These are phyloP conservation scores for Molossus alvarezi DNA, from an alignment of 2,797 vertebrate species.

Conservation along the genomic window DNA sequence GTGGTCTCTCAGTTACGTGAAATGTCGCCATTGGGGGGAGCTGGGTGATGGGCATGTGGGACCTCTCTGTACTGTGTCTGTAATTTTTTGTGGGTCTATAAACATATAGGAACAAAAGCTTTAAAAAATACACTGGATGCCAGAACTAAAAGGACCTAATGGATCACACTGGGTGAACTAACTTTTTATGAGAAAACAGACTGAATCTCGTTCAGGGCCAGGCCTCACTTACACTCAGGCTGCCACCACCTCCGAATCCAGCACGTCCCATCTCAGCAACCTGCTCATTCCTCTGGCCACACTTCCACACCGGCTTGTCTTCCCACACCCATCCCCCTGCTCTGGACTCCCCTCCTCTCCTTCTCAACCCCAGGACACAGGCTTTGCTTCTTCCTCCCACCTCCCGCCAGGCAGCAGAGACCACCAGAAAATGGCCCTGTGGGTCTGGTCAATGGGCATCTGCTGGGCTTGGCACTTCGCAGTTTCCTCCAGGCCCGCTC, in stretches of 20 bases:
- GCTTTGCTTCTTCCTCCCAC: not conserved
- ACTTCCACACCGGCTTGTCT: rapidly evolving
- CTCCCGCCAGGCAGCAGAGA: not conserved
- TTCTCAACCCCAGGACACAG: not conserved
- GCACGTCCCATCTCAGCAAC: not conserved
- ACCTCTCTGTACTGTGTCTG: not conserved
- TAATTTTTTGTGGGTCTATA: not conserved
- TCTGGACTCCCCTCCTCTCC: not conserved
- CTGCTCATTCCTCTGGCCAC: not conserved
- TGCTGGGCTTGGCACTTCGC: rapidly evolving
- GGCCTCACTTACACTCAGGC: not conserved
- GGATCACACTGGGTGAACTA: no score
- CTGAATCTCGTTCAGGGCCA: no score
- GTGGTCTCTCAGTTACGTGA: rapidly evolving
- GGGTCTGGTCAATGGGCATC: rapidly evolving
- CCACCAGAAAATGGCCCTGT: not conserved
- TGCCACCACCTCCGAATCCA: not conserved
- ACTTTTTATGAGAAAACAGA: not conserved
- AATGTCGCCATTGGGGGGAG: rapidly evolving
- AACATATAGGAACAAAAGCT: not conserved
- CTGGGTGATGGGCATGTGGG: not conserved
- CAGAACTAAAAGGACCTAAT: not conserved
- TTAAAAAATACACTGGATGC: not conserved
- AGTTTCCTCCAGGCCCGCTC: not conserved
- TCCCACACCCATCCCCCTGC: not conserved